Evolutionary conservation across 2,888 invertebrate species (phyloP).

Genomic region (Drosophila tanythrix): DNA sequence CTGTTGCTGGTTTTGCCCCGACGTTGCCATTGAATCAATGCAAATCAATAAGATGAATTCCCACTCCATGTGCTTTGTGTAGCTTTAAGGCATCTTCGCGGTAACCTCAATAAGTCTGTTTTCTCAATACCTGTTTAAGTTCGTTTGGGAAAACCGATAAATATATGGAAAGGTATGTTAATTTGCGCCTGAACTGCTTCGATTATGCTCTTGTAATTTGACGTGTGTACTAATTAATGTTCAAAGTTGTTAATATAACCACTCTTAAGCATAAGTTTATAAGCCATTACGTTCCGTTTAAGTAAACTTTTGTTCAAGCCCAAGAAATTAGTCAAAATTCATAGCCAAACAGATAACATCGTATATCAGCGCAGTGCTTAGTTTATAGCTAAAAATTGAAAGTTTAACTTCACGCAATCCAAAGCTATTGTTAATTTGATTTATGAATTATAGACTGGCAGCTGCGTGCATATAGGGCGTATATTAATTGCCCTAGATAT

Average conservation of each 20-base stretch:
- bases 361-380: constrained; percentile 27
- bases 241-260: constrained; percentile 51
- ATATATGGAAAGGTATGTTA: neutral
- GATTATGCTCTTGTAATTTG: constrained; percentile 36
- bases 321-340: constrained; percentile 31
- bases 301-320: constrained; percentile 15
- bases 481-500: constrained; percentile 2
- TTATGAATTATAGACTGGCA: neutral
- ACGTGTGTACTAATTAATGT: constrained; percentile 40
- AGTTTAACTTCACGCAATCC: constrained; percentile 1
- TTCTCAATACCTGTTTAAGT: neutral
- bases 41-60: constrained; percentile 6
- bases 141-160: neutral
- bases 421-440: neutral
- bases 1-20: constrained; percentile 23
- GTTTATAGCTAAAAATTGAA: constrained; percentile 10
- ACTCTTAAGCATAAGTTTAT: constrained; percentile 25
- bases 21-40: constrained; percentile 41
- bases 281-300: constrained; percentile 16
- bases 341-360: neutral
- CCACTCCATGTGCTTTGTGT: constrained; percentile 63
- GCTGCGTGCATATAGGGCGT: constrained; percentile 2
- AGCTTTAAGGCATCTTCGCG: constrained; percentile 65
- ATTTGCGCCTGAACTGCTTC: neutral
- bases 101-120: constrained; percentile 25